Conservation (phyloP, 2,888 invertebrate genomes). For the Meteorus colon region DNA sequence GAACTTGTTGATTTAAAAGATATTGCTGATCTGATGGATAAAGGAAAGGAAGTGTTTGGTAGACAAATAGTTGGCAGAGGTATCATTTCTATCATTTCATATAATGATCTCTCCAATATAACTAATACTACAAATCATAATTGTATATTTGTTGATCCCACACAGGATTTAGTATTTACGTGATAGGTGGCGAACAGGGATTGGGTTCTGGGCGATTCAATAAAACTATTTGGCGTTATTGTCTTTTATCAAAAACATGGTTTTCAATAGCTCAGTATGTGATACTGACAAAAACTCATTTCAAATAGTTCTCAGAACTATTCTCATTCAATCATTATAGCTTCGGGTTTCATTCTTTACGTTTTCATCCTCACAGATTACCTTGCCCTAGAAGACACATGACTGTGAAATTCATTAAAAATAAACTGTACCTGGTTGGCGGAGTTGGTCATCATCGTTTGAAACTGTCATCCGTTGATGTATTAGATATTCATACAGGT, state of each 20-base stretch:
- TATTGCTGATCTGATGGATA: conserved; percentile 45
- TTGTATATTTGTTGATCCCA: conserved; percentile 1
- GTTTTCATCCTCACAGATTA: conserved; percentile 49
- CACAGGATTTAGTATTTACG: conserved; percentile 62
- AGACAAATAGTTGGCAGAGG: conserved; percentile 60
- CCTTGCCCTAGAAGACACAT: conserved; percentile 62
- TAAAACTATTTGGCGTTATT: conserved; percentile 62
- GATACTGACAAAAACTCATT: background rate
- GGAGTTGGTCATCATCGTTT: conserved; percentile 62
- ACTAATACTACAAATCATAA: background rate
- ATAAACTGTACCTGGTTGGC: conserved; percentile 61
- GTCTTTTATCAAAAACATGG: conserved; percentile 63
- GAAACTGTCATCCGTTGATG: conserved; percentile 57
- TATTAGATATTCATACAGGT: conserved; percentile 61
- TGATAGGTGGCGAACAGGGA: conserved; percentile 62
- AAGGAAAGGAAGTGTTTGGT: conserved; percentile 56
- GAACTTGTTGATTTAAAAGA: conserved; percentile 51
- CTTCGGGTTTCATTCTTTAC: background rate
- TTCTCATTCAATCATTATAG: too few species aligned
- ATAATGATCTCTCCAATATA: conserved; percentile 27
- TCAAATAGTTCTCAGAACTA: background rate
- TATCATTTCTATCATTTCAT: conserved; percentile 26
- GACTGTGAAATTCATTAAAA: conserved; percentile 58
- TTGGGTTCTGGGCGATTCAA: conserved; percentile 61
- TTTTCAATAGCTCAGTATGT: conserved; percentile 57